Percentiles rank a stretch among this genome's conserved stretches.
Conservation (phyloP, 2,888 invertebrate species). For the Zootermopsis nevadensis region DNA sequence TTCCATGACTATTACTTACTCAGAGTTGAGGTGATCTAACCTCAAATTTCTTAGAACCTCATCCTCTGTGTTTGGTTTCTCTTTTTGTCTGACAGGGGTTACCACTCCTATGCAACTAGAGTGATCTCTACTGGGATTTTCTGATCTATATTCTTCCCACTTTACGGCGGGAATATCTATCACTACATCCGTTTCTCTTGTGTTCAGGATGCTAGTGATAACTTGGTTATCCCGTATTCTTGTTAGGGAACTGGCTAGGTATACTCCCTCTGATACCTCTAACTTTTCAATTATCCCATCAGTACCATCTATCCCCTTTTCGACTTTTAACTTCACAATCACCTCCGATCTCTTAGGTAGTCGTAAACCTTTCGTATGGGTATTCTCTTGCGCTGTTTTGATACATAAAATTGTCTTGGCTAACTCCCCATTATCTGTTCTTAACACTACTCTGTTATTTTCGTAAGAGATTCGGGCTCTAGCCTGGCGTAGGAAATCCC, state of each 20-base stretch:
- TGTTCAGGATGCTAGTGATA: conserved; percentile 8
- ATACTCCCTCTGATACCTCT: neutral
- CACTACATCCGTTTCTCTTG: neutral
- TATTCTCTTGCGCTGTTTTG: no score
- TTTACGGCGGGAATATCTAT: neutral
- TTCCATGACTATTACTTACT: conserved; percentile 53
- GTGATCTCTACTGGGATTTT: neutral
- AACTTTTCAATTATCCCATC: no score
- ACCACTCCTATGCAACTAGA: neutral
- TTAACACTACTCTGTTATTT: no score
- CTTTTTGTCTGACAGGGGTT: neutral
- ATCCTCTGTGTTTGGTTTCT: neutral
- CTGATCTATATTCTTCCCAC: neutral
- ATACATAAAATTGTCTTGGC: no score
- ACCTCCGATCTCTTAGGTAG: no score
- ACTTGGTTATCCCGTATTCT: neutral
- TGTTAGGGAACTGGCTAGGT: neutral
- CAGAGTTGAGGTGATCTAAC: conserved; percentile 54
- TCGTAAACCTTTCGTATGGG: no score
- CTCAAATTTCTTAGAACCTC: conserved; percentile 47
- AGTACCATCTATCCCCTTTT: rapidly evolving
- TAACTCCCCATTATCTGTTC: no score
- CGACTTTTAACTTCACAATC: no score
- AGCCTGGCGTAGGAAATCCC: no score
- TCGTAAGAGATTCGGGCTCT: neutral